Conservation (phyloP, 2,888 invertebrate genomes). For the Pelosia muscerda region DNA sequence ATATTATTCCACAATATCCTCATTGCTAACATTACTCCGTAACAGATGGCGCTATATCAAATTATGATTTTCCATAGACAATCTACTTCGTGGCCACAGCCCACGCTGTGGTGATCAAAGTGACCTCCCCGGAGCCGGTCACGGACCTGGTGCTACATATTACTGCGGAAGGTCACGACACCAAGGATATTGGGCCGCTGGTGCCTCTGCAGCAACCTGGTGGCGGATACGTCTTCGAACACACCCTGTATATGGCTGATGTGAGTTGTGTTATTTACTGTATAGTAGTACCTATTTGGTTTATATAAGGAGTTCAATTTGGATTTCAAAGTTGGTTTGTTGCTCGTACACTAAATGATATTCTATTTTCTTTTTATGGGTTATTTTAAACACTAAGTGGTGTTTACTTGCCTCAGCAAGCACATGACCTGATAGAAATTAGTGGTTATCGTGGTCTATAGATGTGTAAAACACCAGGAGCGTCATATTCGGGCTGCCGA, state of each 20-base stretch:
- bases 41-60: conserved; percentile 12
- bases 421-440: no score
- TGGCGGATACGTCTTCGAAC: conserved; percentile 68
- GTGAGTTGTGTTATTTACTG: conserved; percentile 51
- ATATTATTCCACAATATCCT: no score
- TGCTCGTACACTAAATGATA: no score
- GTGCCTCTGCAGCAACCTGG: conserved; percentile 40
- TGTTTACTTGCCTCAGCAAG: no score
- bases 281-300: background rate
- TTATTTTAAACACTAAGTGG: no score
- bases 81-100: conserved; percentile 85
- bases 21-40: background rate
- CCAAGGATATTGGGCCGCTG: conserved; percentile 55
- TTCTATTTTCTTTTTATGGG: no score
- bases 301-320: background rate
- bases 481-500: no score
- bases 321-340: no score
- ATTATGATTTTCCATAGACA: conserved; percentile 63
- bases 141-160: conserved; percentile 79
- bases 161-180: conserved; percentile 48
- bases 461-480: no score
- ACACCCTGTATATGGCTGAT: conserved; percentile 75
- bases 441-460: no score
- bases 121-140: conserved; percentile 79
- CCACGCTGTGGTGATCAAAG: conserved; percentile 84